Base-by-base conservation (phyloP, 2,113 vertebrate genomes). In the Pionites leucogaster region DNA sequence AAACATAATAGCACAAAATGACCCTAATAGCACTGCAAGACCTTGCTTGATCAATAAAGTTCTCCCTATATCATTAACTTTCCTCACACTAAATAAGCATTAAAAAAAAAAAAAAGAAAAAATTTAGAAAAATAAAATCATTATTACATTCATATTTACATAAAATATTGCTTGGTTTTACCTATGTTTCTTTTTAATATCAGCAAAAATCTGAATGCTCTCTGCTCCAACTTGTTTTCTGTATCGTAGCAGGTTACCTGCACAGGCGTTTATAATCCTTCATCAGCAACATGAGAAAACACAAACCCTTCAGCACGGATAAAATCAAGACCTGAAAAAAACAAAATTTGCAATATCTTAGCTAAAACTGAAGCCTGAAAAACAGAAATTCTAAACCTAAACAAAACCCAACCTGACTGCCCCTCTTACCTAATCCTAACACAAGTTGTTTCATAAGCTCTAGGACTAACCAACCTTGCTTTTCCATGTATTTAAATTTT, bases 131-230 rank as follows among this genome's bases (percentile, higher is more conserved):
- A 87, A 63, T 1, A 80, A 67, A n/a, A 53, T 37, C 6, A 14
- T 55, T 5, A 87, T 67, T 83, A 31, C 17, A 86, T 71, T 70
- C 28, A 60, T 63, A 88, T 69, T 81, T 88, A 63, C 9, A 72
- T 49, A 47, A 78, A 67, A 47, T 50, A 77, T 60, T 42, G 18
- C 17, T 82, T 64, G 17, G 60, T 77, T 85, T 96, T 96, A 99
- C 99, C 99, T 99, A 97, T 99, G 99, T 53, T 99, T 99, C 97
- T 99, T 99, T 88, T 99, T 99, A 92, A 99, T 98, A 90, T 99
- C 99, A 5, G 99, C 98, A 62, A 99, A 99, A 93, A 99, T 98
- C 93, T 98, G 98, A 86, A 99, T 78, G 53, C 98, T 98, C 69
- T 99, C 98, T 28, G 98, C 99, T 92, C 98, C 98, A n/a, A 98